Evolutionary conservation across 2,113 vertebrate species (phyloP), one percentile per base, ranked within the genome.

Genomic region (Montifringilla adamsi): DNA sequence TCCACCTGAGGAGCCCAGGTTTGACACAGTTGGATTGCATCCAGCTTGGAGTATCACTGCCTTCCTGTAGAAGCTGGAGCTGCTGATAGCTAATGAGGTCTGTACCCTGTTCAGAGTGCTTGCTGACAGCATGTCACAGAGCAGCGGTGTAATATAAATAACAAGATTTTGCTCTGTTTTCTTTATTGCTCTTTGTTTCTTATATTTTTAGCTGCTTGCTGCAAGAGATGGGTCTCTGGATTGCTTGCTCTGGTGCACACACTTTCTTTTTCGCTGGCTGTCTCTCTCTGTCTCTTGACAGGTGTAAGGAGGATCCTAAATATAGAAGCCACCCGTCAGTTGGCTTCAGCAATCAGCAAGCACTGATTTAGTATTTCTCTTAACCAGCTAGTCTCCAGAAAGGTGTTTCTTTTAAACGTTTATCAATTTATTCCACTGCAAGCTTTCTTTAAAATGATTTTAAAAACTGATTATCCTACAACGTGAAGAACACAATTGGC

Each of bases 131-230:
- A 12, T 93, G 96, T 90, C 76, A 95, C 87, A 91, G 87, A 87
- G 83, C 96, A 96, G 95, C 15, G 5, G 93, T 59, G 67, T 91
- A 91, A 96, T 89, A 83, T 50, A 96, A 97, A 96, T 97, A 97
- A 93, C 95, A 97, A 92, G 93, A 95, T 95, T 97, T 95, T 93
- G 46, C 80, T 90, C 81, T 96, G 89, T 94, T 90, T 97, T 96
- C 87, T 89, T 88, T 37, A 17, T 85, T 91, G 76, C 77, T 95
- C 92, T 94, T 94, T 97, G 89, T 93, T 72, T 79, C 77, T 94
- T 94, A 82, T 97, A 98, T 98, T 96, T 98, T 97, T 98, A 97
- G 96, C 93, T 91, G 53, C 90, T 74, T 89, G 80, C 88, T 78
- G 74, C 35, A 79, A 84, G 87, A 95, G 87, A 81, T 82, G 66